Percentiles rank a stretch among this genome's conserved stretches.
These are phyloP conservation scores for Dione juno DNA, from an alignment of 2,888 invertebrate genomes.

Conservation along the genomic window DNA sequence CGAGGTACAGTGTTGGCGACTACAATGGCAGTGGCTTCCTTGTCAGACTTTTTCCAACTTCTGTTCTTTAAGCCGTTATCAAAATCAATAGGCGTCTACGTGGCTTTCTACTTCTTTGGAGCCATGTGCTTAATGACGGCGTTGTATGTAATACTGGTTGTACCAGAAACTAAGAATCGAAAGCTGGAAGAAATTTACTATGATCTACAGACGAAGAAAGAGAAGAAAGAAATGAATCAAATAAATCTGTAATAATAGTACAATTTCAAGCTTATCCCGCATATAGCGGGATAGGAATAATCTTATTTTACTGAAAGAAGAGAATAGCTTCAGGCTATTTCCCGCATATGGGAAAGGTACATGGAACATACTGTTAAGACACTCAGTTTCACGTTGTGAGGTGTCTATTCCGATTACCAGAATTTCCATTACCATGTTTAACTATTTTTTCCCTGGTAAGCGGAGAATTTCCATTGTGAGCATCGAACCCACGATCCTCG, in stretches of 20 bases:
- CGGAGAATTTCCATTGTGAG: too few species aligned
- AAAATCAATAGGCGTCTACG: constrained; percentile 48
- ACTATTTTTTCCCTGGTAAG: too few species aligned
- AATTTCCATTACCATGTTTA: too few species aligned
- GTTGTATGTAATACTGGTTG: constrained; percentile 45
- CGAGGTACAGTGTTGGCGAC: constrained; percentile 52
- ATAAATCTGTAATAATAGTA: constrained; percentile 1
- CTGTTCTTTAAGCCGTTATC: constrained; percentile 50
- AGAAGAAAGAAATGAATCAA: constrained; percentile 39
- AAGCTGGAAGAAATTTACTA: constrained; percentile 50
- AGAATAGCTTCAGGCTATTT: too few species aligned
- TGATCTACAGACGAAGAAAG: constrained; percentile 47
- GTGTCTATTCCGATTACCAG: too few species aligned
- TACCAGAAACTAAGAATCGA: constrained; percentile 53
- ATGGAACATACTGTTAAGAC: too few species aligned
- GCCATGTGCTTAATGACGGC: constrained; percentile 48
- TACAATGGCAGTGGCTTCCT: constrained; percentile 49
- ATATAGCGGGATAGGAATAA: too few species aligned
- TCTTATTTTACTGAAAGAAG: too few species aligned
- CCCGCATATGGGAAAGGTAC: too few species aligned
- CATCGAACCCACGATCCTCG: too few species aligned
- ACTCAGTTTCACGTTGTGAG: too few species aligned
- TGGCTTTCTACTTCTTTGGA: constrained; percentile 51
- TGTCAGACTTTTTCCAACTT: constrained; percentile 50
- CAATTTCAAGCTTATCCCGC: too few species aligned